A percentile compares a stretch with the other conserved stretches of the same genome.
phyloP scores from a whole-genome alignment of 2,888 invertebrate species.

The Balanococcus diminutus region DNA sequence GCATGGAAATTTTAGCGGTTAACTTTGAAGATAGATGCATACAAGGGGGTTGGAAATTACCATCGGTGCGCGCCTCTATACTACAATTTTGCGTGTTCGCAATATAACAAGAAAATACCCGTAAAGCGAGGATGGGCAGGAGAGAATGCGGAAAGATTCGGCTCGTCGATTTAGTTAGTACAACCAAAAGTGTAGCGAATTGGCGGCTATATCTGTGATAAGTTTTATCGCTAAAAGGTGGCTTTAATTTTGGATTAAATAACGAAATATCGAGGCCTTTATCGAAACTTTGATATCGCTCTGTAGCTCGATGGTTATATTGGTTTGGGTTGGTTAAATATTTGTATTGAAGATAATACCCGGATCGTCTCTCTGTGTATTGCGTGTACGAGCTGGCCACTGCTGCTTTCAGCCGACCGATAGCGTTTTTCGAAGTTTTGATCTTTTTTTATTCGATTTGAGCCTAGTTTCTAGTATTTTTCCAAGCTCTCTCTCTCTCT shows the following conservation, averaged over 20 bases:
- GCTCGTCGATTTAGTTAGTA: not conserved
- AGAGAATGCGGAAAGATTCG: too few relatives aligned
- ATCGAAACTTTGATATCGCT: not conserved
- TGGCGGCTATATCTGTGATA: not conserved
- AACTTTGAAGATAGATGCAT: conserved; percentile 8
- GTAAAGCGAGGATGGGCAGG: not conserved
- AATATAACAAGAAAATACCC: not conserved
- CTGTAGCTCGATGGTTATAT: not conserved
- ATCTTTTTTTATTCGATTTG: too few relatives aligned
- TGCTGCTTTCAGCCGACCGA: too few relatives aligned
- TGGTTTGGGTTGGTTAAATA: not conserved
- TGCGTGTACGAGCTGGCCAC: not conserved
- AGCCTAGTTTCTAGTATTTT: too few relatives aligned
- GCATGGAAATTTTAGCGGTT: conserved; percentile 28
- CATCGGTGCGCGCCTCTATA: not conserved
- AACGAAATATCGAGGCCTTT: not conserved
- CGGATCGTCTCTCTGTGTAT: not conserved
- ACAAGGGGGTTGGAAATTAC: not conserved
- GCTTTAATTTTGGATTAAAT: conserved; percentile 25
- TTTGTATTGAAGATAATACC: not conserved
- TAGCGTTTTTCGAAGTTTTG: too few relatives aligned
- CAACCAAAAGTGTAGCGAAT: not conserved
- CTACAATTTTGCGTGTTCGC: not conserved
- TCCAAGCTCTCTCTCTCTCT: too few relatives aligned
- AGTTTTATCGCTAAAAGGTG: conserved; percentile 28